These are phyloP conservation scores for Euwallacea fornicatus DNA, from an alignment of 1,140 invertebrate species.

Conservation along the genomic window DNA sequence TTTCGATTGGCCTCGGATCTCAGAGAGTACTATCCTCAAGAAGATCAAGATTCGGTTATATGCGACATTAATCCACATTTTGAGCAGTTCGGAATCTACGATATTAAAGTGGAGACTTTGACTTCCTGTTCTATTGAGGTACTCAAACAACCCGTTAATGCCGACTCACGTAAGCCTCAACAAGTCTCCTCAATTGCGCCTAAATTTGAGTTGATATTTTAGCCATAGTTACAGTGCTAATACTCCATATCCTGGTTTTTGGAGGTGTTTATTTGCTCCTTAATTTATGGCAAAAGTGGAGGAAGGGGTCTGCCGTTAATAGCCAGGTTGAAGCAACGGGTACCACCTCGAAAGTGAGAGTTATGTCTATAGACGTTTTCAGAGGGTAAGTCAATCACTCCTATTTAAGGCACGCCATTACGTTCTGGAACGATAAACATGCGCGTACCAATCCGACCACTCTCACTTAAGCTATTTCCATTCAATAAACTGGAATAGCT, in stretches of 20 bases:
- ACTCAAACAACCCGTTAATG: slow-evolving; percentile 66
- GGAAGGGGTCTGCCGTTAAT: slow-evolving; percentile 27
- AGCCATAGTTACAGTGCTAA: slow-evolving; percentile 53
- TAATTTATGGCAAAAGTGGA: slow-evolving; percentile 29
- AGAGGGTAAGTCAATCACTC: slow-evolving; percentile 63
- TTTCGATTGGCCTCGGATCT: slow-evolving; percentile 31
- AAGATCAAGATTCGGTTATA: slow-evolving; percentile 46
- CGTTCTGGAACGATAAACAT: background rate
- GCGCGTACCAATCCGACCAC: background rate
- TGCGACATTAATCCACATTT: slow-evolving; percentile 63
- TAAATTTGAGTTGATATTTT: background rate
- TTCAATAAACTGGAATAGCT: background rate
- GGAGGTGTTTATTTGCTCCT: slow-evolving; percentile 14
- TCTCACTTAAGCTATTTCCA: background rate
- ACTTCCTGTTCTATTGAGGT: slow-evolving; percentile 59
- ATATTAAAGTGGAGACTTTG: slow-evolving; percentile 59
- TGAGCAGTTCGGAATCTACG: slow-evolving; percentile 75
- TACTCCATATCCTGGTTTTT: slow-evolving; percentile 45
- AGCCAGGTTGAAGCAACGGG: slow-evolving; percentile 44
- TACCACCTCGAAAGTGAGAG: slow-evolving; percentile 55
- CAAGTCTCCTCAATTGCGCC: too few species aligned
- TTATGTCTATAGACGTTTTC: slow-evolving; percentile 78
- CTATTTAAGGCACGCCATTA: background rate
- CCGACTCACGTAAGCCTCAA: slow-evolving; percentile 66
- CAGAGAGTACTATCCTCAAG: slow-evolving; percentile 36